Evolutionary conservation across 2,797 vertebrate species (phyloP).

Genomic region (Arremon aurantiirostris): DNA sequence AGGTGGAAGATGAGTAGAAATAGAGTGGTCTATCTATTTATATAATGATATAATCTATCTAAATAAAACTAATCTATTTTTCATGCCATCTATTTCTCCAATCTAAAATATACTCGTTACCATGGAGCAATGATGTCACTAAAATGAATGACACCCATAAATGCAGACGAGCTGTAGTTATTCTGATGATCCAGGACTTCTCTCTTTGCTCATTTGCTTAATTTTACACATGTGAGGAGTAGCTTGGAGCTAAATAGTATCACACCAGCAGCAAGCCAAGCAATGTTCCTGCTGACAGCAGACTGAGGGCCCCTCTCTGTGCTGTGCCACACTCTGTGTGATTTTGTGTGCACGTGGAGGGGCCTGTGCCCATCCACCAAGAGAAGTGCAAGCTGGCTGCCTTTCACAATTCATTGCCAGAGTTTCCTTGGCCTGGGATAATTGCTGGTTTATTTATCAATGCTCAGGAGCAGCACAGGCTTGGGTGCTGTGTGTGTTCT

Average conservation of each 20-base stretch:
- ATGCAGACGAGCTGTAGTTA: slow-evolving; percentile 65
- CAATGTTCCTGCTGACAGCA: not conserved
- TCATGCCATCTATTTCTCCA: slow-evolving; percentile 66
- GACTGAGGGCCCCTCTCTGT: not conserved
- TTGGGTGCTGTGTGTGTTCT: not conserved
- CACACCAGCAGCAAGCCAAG: not conserved
- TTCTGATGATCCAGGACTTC: slow-evolving; percentile 65
- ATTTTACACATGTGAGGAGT: slow-evolving; percentile 54
- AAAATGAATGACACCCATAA: slow-evolving; percentile 69
- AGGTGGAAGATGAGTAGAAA: slow-evolving; percentile 66
- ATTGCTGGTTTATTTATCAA: not conserved
- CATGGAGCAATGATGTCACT: slow-evolving; percentile 70
- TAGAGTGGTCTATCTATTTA: slow-evolving; percentile 64
- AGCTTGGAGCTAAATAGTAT: slow-evolving; percentile 39
- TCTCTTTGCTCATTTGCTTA: slow-evolving; percentile 60
- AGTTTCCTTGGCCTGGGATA: not conserved
- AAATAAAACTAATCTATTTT: slow-evolving; percentile 72
- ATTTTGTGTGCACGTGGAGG: not conserved
- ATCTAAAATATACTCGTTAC: slow-evolving; percentile 64
- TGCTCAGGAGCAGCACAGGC: not conserved
- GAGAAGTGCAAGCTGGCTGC: not conserved
- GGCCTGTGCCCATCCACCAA: not conserved
- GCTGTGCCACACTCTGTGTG: not conserved
- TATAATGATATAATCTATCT: slow-evolving; percentile 65
- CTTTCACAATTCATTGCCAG: not conserved